These are phyloP conservation scores for Zootermopsis nevadensis DNA, from an alignment of 2,888 invertebrate species.

Conservation along the genomic window DNA sequence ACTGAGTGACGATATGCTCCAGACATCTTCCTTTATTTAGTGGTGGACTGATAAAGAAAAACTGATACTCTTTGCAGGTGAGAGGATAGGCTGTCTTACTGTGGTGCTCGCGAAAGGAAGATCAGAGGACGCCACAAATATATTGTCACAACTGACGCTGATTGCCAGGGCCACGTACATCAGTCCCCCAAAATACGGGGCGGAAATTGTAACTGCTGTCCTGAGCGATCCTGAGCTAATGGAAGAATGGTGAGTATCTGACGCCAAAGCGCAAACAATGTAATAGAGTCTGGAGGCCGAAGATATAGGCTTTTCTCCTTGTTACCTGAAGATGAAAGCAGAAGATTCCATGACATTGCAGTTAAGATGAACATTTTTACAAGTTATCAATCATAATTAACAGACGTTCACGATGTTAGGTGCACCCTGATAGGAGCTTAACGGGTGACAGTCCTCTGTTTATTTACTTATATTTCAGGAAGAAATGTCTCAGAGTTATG, in stretches of 20 bases:
- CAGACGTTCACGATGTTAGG: too few relatives aligned
- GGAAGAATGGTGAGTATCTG: background rate
- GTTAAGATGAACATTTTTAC: too few relatives aligned
- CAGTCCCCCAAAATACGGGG: conserved; percentile 14
- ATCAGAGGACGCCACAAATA: background rate
- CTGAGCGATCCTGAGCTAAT: background rate
- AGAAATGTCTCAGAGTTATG: background rate
- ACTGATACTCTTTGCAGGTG: background rate
- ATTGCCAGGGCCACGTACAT: conserved; percentile 18
- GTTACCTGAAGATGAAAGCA: too few relatives aligned
- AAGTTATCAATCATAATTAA: too few relatives aligned
- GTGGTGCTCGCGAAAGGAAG: conserved; percentile 6
- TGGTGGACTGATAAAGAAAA: background rate
- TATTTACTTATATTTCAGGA: background rate
- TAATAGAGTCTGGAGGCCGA: too few relatives aligned
- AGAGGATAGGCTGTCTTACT: conserved; percentile 8
- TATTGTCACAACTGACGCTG: background rate
- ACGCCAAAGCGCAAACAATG: too few relatives aligned
- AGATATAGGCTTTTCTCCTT: too few relatives aligned
- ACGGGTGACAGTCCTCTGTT: too few relatives aligned
- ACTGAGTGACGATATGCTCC: too few relatives aligned
- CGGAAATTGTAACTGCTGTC: background rate
- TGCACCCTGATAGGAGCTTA: too few relatives aligned
- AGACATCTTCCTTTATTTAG: too few relatives aligned
- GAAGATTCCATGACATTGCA: too few relatives aligned